A percentile compares a stretch with the other conserved stretches of the same genome.
phyloP scores from a whole-genome alignment of 2,113 vertebrate species.

The Haliaeetus leucogaster region DNA sequence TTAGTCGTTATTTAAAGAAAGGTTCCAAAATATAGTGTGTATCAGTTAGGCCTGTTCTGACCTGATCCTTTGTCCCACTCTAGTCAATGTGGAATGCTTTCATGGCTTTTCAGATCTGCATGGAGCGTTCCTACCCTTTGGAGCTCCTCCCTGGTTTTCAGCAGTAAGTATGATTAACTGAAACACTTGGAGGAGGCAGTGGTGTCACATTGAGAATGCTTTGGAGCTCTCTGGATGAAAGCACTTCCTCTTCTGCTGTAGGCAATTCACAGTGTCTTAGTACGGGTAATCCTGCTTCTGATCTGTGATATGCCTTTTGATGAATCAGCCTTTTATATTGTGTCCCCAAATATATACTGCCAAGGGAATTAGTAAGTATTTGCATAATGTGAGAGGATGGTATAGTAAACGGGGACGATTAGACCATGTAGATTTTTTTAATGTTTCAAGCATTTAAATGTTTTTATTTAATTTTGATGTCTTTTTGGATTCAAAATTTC shows the following conservation, averaged over 20 bases:
- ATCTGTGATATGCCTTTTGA: background rate
- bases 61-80: background rate
- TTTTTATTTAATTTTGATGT: background rate
- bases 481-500: background rate
- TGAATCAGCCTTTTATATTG: background rate
- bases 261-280: background rate
- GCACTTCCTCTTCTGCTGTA: background rate
- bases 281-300: background rate
- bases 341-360: fast-evolving
- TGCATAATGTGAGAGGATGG: background rate
- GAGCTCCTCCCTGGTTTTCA: background rate
- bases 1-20: background rate
- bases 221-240: background rate
- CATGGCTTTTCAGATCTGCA: background rate
- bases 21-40: background rate
- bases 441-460: background rate
- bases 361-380: background rate
- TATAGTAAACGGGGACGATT: background rate
- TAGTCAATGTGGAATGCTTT: background rate
- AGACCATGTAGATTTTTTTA: background rate
- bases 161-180: fast-evolving
- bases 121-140: background rate
- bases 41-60: background rate
- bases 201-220: background rate
- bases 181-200: background rate